phyloP scores from a whole-genome alignment of 2,888 invertebrate genomes.

The Drosophila atripex region DNA sequence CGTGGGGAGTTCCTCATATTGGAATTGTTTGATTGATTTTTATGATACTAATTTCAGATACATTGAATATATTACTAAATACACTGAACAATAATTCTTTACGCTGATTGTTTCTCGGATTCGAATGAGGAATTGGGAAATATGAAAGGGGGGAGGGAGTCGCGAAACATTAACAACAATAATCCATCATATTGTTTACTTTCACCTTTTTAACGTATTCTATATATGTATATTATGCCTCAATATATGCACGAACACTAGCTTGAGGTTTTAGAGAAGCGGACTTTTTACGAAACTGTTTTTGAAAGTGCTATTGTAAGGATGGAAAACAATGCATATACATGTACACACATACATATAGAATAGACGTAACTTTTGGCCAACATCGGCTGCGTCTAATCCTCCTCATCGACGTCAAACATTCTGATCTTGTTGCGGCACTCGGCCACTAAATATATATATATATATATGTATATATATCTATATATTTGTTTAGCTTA shows the following conservation, averaged over 20 bases:
- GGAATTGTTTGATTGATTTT: conserved; percentile 14
- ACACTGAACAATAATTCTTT: conserved; percentile 32
- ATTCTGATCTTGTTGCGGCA: conserved; percentile 37
- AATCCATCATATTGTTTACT: conserved; percentile 80
- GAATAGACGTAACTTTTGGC: conserved; percentile 37
- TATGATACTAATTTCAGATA: conserved; percentile 26
- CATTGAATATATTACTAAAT: conserved; percentile 30
- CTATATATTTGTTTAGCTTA: conserved; percentile 60
- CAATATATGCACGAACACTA: conserved; percentile 41
- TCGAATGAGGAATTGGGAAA: background rate
- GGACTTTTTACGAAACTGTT: background rate
- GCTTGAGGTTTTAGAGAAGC: background rate
- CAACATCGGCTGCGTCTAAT: conserved; percentile 71
- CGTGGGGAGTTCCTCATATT: conserved; percentile 10
- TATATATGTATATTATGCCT: conserved; percentile 49
- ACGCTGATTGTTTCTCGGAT: conserved; percentile 35
- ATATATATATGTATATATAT: conserved; percentile 20
- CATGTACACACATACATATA: conserved; percentile 31
- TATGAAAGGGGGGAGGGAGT: conserved; percentile 13
- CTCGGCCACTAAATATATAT: conserved; percentile 27
- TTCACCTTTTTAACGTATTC: conserved; percentile 74
- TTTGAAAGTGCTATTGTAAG: background rate
- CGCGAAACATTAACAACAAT: conserved; percentile 68
- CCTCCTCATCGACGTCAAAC: conserved; percentile 52
- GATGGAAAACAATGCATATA: conserved; percentile 22